Conservation (phyloP, 2,797 vertebrate genomes). For the Malurus splendens region DNA sequence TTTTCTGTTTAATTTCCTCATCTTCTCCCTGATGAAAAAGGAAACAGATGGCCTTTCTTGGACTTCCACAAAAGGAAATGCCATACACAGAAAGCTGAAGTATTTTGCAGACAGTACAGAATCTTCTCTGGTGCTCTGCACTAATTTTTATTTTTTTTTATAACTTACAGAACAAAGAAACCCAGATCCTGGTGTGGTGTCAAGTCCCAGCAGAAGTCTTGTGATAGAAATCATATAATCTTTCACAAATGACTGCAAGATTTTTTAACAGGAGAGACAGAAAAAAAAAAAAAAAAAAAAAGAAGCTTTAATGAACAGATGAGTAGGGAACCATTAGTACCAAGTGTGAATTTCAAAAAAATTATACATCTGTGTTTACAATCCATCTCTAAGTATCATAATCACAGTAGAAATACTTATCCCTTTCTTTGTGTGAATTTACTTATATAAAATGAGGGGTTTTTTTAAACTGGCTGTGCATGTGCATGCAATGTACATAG, state of each 20-base stretch:
- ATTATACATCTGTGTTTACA: not conserved
- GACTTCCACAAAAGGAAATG: not conserved
- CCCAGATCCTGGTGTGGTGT: slow-evolving; percentile 82
- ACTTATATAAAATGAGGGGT: not conserved
- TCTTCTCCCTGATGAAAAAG: not conserved
- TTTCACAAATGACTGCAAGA: slow-evolving; percentile 84
- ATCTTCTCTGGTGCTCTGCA: not conserved
- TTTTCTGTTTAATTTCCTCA: not conserved
- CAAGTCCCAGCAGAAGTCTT: slow-evolving; percentile 82
- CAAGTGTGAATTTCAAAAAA: not conserved
- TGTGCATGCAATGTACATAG: not conserved
- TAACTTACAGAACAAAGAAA: slow-evolving; percentile 84
- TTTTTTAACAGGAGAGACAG: slow-evolving; percentile 16
- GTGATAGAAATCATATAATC: slow-evolving; percentile 86
- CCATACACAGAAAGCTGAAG: not conserved
- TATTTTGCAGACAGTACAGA: not conserved
- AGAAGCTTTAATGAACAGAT: not conserved
- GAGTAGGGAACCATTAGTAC: not conserved
- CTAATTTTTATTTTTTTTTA: not conserved
- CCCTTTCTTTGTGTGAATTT: not conserved
- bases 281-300: slow-evolving; percentile 8
- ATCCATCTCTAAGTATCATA: not conserved
- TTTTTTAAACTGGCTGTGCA: not conserved
- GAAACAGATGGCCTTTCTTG: not conserved
- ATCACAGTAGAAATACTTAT: not conserved